Conservation (phyloP, 2,797 vertebrate genomes). For the Setipinna tenuifilis region DNA sequence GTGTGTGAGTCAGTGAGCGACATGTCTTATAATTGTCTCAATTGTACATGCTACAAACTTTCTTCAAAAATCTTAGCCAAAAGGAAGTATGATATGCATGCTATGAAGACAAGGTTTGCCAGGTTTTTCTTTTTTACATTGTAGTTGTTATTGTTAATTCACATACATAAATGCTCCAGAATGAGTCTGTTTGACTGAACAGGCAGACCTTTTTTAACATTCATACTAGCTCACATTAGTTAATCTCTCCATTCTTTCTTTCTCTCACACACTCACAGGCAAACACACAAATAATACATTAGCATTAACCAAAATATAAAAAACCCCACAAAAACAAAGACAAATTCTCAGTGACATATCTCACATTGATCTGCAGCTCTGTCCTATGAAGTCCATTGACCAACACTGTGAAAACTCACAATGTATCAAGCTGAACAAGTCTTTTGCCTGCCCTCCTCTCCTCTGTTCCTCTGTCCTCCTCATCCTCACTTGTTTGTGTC, state of each 20-base stretch:
- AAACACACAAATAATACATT: slow-evolving; percentile 20
- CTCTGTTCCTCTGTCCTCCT: not conserved
- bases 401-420: not conserved
- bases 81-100: not conserved
- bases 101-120: not conserved
- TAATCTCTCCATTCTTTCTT: slow-evolving; percentile 6
- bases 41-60: not conserved
- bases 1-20: not conserved
- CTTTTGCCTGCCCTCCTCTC: not conserved
- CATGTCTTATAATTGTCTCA: not conserved
- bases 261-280: slow-evolving; percentile 38
- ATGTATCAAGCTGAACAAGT: not conserved
- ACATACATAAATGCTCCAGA: not conserved
- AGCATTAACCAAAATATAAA: not conserved
- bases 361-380: not conserved
- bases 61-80: not conserved
- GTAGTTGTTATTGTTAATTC: not conserved
- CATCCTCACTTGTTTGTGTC: not conserved
- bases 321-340: not conserved
- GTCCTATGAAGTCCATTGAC: not conserved
- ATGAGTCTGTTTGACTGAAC: not conserved
- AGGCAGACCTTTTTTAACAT: not conserved
- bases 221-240: not conserved
- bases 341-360: not conserved
- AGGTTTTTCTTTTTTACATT: not conserved